Evolutionary conservation across 2,113 vertebrate genomes (phyloP), one percentile per base, ranked within the genome.

Genomic region (Hiodon alosoides): DNA sequence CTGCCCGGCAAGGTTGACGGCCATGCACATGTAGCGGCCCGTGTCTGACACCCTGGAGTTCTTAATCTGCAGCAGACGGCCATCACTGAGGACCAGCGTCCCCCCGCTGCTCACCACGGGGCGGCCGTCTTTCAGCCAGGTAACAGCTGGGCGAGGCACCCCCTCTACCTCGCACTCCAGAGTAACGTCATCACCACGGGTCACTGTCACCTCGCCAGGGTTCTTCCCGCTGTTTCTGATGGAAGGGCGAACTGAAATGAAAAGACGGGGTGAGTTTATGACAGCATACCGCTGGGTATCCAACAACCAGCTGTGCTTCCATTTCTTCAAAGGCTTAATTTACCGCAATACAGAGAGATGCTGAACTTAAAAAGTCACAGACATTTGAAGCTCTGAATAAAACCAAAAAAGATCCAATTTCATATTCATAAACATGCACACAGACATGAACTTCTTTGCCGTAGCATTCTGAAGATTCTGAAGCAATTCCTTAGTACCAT

Each of bases 121-220:
- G 4, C 53, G 90, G 0, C 95, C 96, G 0, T 99, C 97, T 81
- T 95, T 98, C 83, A 96, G 85, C 97, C 97, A 99, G 0, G 85
- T 88, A 76, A 99, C 58, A 0, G 90, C 80, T 0, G 97, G 97
- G 2, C 84, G 89, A 0, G 97, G 97, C 11, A 90, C 58, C 0
- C 97, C 97, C 10, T 91, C 89, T 0, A 85, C 93, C 51, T 90
- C 86, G 6, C 97, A 99, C 72, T 93, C 92, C 53, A 99, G 81
- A 3, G 90, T 93, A 51, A 96, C 1, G 3, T 89, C 87, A 0
- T 89, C 92, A 7, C 95, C 95, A 46, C 87, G 91, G 0, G 82
- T 89, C 58, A 95, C 86, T 0, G 74, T 78, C 0, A 96, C 72
- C 52, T 95, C 93, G 0, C 87, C 84, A 0, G 81, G 75, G 0